phyloP scores from a whole-genome alignment of 2,113 vertebrate species.

The Oxyura jamaicensis region DNA sequence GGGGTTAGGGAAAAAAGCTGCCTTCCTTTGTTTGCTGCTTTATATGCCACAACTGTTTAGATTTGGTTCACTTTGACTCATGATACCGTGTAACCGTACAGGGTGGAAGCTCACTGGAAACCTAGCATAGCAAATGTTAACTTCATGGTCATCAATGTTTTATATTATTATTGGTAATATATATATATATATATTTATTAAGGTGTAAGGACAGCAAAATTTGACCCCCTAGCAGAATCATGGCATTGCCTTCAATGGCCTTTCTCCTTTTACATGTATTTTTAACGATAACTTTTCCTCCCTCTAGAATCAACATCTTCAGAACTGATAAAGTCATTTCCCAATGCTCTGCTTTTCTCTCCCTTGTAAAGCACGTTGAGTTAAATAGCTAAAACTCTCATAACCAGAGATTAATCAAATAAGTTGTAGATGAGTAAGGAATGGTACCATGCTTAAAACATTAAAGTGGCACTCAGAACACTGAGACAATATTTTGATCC shows the following conservation, averaged over 20 bases:
- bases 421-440: not conserved
- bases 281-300: not conserved
- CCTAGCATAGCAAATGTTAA: not conserved
- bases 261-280: not conserved
- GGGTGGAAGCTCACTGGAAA: not conserved
- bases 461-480: not conserved
- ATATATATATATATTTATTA: not conserved
- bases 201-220: not conserved
- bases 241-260: not conserved
- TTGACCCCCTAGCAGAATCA: not conserved
- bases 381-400: not conserved
- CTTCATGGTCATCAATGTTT: not conserved
- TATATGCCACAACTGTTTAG: conserved; percentile 42
- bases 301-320: not conserved
- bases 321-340: not conserved
- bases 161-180: too few relatives aligned
- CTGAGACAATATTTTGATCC: not conserved
- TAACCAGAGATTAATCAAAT: not conserved
- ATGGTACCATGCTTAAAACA: not conserved
- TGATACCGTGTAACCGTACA: not conserved
- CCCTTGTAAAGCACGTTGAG: not conserved
- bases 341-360: not conserved
- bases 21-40: conserved; percentile 59
- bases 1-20: conserved; percentile 28
- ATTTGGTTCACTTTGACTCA: conserved; percentile 31